Base-by-base conservation (phyloP, 2,888 invertebrate species). In the Drosophila peninsularis region DNA sequence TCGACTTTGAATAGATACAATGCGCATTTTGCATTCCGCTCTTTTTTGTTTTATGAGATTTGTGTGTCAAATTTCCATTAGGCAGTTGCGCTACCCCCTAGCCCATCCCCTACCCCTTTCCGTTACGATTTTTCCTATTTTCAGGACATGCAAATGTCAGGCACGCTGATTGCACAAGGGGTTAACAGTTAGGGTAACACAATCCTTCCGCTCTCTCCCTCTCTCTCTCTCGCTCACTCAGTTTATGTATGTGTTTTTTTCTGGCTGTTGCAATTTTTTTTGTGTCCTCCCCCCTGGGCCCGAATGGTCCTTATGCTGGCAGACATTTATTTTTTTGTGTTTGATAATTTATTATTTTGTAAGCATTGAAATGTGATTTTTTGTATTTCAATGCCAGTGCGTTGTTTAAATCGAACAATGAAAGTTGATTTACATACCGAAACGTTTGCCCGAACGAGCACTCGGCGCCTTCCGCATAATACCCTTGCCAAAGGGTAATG, bases 371-470 rank as follows among this genome's bases (percentile, higher is more conserved):
- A 91, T 91, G 86, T 84, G 80, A 85, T 87, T 88, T 82, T 76
- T 73, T 72, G 66, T 75, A 58, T 69, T 63, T 71, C 55, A 64
- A 64, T 78, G 75, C 57, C 63, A 56, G 66, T 62, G 71, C 68
- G 82, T 71, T 78, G 68, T 75, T 82, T 75, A 80, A 78, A 70
- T 82, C 81, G 89, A 91, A 91, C 89, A 91, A 92, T 92, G 90
- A 90, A 90, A 90, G 91, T 91, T 92, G 92, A 92, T 92, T 92
- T 92, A 92, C 92, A 92, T 92, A 92, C 92, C 92, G 90, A 91
- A 91, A 91, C 90, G 91, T 19, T 85, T 88, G 68, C 36, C 81
- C 50, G 56, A 44, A 36, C 54, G 66, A 84, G 78, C 87, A 78
- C 85, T 86, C 84, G 83, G 42, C 44, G 7, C 17, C 54, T 41